A percentile compares a stretch with the other conserved stretches of the same genome.
Conservation (phyloP, 2,113 vertebrate species). For the Tyrannus savana region DNA sequence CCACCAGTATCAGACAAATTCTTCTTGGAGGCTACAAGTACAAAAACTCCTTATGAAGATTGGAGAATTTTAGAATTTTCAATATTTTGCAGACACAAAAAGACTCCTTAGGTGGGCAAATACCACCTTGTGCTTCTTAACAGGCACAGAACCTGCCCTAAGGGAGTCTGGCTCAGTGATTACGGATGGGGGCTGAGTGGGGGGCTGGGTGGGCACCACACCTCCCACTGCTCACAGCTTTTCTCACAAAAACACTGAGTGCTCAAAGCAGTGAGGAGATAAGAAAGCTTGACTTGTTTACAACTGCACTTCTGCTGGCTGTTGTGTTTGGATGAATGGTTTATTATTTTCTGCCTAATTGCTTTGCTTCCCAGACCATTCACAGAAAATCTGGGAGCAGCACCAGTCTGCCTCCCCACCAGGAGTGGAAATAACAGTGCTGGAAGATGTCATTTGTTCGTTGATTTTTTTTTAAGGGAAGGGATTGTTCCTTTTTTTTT, state of each 20-base stretch:
- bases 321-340: conserved; percentile 11
- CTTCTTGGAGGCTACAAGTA: neutral
- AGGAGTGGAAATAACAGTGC: neutral
- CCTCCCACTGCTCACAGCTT: neutral
- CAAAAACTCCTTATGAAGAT: neutral
- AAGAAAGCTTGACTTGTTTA: conserved; percentile 10
- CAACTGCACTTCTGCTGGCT: neutral
- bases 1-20: neutral
- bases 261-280: neutral
- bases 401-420: neutral
- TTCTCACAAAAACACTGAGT: neutral
- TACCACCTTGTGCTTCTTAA: neutral
- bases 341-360: conserved; percentile 25
- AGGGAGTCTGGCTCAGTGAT: neutral
- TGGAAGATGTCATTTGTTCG: neutral
- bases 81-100: neutral
- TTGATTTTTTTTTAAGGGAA: neutral
- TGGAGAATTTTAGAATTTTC: neutral
- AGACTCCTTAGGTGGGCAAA: neutral
- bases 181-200: neutral
- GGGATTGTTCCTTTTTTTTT: neutral
- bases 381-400: conserved; percentile 21
- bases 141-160: neutral
- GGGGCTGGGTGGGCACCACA: accelerated
- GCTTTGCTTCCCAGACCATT: conserved; percentile 37